Evolutionary conservation across 2,888 invertebrate genomes (phyloP), one percentile per base, ranked within the genome.

Genomic region (Drosophila putrida): DNA sequence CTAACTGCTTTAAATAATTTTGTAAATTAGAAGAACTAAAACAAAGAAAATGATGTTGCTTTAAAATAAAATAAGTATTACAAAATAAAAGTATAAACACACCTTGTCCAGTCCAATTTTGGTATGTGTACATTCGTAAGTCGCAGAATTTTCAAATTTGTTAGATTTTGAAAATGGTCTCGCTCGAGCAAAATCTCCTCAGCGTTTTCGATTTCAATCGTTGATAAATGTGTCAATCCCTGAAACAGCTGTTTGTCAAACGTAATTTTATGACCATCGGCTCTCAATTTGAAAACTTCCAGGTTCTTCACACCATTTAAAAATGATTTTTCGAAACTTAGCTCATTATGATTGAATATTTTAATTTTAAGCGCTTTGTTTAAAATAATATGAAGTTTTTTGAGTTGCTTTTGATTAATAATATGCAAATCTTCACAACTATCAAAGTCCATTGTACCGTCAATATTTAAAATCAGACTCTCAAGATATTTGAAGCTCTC

Each of bases 361-460:
- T 9, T 4, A 13, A 9, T 35, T 4, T 39, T 5, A 1, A 1
- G 1, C 2, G 3, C 4, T 9, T 8, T 15, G 15, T 53, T 15
- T 0, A 20, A 0, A 31, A 10, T 2, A 31, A 53, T 33, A 11
- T 41, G 41, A 4, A 53, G 15, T 8, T 41, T 20, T 11, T 53
- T 41, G 5, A 53, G 31, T 4, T 15, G 11, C 1, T 11, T 4
- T 6, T 20, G 20, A 2, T 8, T 15, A n/a, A 49, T 10, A 6
- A 0, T 1, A 2, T 33, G 6, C 15, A 11, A n/a, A 0, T 49
- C 0, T 0, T 4, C 1, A 6, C 47, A 33, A 0, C 0, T 20
- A 20, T 49, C 11, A 20, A 33, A 33, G 10, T 11, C 11, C 10
- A 1, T 11, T 28, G 15, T 6, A 11, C 9, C 33, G 20, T 6